A percentile compares a stretch with the other conserved stretches of the same genome.
Evolutionary conservation across 2,797 vertebrate species (phyloP).

Genomic region (Siniperca scherzeri): DNA sequence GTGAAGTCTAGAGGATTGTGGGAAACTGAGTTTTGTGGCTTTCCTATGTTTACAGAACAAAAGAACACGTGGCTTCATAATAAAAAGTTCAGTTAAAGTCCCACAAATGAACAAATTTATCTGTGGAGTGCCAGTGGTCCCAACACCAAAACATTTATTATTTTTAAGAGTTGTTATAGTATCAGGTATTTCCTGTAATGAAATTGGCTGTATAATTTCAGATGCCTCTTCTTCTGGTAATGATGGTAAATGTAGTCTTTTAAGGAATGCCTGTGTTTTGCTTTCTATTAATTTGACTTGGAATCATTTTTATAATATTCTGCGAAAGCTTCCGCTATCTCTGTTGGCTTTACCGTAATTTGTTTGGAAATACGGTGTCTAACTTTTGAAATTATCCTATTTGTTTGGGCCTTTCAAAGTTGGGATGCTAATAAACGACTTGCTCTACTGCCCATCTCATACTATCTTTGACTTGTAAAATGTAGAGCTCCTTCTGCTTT

Average conservation of each 20-base stretch:
- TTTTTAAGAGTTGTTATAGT: background rate
- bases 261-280: background rate
- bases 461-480: constrained; percentile 34
- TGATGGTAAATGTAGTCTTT: background rate
- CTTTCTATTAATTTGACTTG: background rate
- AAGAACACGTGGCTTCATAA: too few species aligned
- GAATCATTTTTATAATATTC: constrained; percentile 17
- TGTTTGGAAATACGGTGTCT: background rate
- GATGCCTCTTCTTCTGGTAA: background rate
- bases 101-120: too few species aligned
- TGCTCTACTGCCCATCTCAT: constrained; percentile 42
- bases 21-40: too few species aligned
- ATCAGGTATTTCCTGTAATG: background rate
- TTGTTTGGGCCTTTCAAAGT: background rate
- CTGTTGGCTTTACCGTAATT: background rate
- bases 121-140: too few species aligned
- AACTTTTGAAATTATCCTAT: constrained; percentile 20
- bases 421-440: constrained; percentile 21
- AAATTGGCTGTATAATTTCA: constrained; percentile 14
- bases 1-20: too few species aligned
- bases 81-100: too few species aligned
- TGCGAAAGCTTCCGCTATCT: constrained; percentile 23
- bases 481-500: constrained; percentile 30
- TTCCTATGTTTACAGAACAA: too few species aligned
- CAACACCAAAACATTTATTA: background rate